These are phyloP conservation scores for Pseudorhombus dupliciocellatus DNA, from an alignment of 2,113 vertebrate species.

Conservation along the genomic window DNA sequence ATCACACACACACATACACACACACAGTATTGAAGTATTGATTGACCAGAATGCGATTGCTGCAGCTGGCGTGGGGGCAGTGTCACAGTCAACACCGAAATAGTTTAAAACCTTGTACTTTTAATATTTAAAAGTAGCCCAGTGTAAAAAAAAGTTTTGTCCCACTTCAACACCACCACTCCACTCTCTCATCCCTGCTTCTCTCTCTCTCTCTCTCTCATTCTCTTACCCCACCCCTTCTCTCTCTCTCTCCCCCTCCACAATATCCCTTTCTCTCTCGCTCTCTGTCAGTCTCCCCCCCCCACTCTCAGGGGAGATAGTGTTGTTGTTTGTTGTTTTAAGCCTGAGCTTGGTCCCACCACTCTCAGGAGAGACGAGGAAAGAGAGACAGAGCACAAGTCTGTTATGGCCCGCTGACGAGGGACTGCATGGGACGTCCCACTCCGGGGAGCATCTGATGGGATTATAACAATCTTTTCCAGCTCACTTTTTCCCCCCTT, in stretches of 20 bases:
- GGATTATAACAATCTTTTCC: slow-evolving; percentile 69
- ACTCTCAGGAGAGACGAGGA: slow-evolving; percentile 72
- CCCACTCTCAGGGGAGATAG: slow-evolving; percentile 61
- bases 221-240: slow-evolving; percentile 32
- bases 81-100: neutral
- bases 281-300: slow-evolving; percentile 37
- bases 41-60: slow-evolving; percentile 34
- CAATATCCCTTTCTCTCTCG: slow-evolving; percentile 1
- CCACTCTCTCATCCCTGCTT: slow-evolving; percentile 31
- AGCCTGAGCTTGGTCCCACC: slow-evolving; percentile 73
- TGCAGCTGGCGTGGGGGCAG: slow-evolving; percentile 37
- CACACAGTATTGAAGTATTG: slow-evolving; percentile 62
- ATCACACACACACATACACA: neutral
- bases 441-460: slow-evolving; percentile 72
- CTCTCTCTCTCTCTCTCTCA: slow-evolving; percentile 2
- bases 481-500: slow-evolving; percentile 36
- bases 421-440: slow-evolving; percentile 62
- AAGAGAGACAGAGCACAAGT: slow-evolving; percentile 61
- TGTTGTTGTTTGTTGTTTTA: slow-evolving; percentile 78
- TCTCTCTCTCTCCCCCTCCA: slow-evolving; percentile 21
- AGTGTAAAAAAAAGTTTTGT: neutral
- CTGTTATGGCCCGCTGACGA: slow-evolving; percentile 58
- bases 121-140: neutral
- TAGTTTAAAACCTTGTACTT: neutral
- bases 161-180: neutral